These are phyloP conservation scores for Protonibea diacanthus DNA, from an alignment of 2,797 vertebrate species.

Conservation along the genomic window DNA sequence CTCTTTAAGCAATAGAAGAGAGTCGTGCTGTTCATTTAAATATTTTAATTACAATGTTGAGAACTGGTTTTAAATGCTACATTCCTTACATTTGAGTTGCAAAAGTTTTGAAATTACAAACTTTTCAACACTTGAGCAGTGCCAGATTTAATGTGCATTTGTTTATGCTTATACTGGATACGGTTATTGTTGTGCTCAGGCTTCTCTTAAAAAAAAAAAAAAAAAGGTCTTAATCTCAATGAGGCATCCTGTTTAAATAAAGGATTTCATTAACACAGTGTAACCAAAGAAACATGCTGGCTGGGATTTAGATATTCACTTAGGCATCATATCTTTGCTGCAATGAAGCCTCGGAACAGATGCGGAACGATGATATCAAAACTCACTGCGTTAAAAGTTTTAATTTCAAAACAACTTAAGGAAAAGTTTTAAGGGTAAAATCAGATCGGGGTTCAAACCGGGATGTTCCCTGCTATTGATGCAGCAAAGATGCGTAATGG, in stretches of 20 bases:
- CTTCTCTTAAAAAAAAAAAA: neutral
- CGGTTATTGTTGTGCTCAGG: neutral
- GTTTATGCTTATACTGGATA: neutral
- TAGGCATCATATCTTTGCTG: neutral
- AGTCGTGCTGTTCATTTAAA: constrained; percentile 1
- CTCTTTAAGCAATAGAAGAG: neutral
- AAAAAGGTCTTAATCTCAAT: neutral
- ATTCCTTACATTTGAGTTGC: neutral
- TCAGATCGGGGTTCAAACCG: constrained; percentile 4
- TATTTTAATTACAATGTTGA: neutral
- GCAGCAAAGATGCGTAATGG: constrained; percentile 38
- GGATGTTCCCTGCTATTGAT: constrained; percentile 22
- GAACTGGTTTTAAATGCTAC: neutral
- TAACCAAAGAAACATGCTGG: neutral
- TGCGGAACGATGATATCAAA: neutral
- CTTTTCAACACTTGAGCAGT: neutral
- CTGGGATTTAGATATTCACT: neutral
- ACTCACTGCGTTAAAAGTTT: neutral
- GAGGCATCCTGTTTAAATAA: neutral
- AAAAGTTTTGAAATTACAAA: neutral
- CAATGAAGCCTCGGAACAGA: neutral
- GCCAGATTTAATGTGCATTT: neutral
- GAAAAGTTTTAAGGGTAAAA: constrained; percentile 11
- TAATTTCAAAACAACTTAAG: constrained; percentile 8
- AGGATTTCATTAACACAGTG: neutral